Evolutionary conservation across 2,888 invertebrate genomes (phyloP).

Genomic region (Tanypteryx hageni): DNA sequence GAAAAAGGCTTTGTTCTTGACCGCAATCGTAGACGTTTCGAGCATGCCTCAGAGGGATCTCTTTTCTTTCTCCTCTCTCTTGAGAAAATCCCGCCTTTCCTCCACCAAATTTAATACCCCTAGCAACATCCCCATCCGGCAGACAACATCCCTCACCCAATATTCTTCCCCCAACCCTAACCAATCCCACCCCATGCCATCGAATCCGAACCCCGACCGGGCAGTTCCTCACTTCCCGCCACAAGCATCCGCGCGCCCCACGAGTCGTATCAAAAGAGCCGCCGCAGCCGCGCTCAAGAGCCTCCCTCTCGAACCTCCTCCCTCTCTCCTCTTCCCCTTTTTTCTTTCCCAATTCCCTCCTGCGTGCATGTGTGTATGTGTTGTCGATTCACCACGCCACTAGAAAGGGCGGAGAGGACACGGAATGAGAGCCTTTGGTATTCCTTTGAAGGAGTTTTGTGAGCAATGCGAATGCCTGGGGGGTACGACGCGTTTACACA

Average conservation of each 20-base stretch:
- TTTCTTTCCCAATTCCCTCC: too few species aligned
- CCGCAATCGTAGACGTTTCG: background rate
- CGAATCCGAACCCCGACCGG: background rate
- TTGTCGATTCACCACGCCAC: conserved; percentile 10
- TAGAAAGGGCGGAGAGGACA: background rate
- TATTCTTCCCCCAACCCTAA: background rate
- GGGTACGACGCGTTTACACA: background rate
- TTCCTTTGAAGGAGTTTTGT: background rate
- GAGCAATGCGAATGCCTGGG: background rate
- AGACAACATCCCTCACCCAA: background rate
- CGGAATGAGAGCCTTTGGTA: background rate
- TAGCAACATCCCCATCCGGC: background rate
- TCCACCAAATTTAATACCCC: background rate
- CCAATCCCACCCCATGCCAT: too few species aligned
- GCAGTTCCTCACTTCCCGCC: background rate
- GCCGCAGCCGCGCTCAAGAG: background rate
- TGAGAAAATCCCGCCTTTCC: background rate
- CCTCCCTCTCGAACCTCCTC: background rate
- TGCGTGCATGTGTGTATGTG: background rate
- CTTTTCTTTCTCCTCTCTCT: background rate
- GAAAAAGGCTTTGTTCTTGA: conserved; percentile 3
- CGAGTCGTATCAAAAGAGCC: background rate
- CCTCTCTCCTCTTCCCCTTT: background rate
- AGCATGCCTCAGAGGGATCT: background rate
- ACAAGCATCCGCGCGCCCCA: background rate